Conservation (phyloP, 2,888 invertebrate genomes). For the Ischnus inquisitorius region DNA sequence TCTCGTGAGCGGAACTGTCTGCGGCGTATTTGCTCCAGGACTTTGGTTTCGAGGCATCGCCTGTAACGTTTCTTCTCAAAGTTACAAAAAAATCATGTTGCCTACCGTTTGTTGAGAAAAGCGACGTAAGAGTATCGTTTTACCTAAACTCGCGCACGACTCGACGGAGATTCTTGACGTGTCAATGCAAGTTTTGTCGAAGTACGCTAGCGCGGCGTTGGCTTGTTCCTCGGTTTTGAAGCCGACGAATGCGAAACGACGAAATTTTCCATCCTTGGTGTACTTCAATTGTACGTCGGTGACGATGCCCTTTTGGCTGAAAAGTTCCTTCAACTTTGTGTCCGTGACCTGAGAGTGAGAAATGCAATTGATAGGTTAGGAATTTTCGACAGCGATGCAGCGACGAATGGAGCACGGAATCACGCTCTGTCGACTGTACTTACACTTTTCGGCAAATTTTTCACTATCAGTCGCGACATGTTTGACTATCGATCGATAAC, state of each 20-base stretch:
- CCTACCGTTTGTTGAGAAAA: too few relatives aligned
- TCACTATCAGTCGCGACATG: slow-evolving; percentile 96
- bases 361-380: slow-evolving; percentile 45
- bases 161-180: slow-evolving; percentile 94
- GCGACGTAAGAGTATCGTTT: too few relatives aligned
- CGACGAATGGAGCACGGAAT: neutral
- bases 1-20: slow-evolving; percentile 90
- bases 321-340: slow-evolving; percentile 91
- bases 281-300: slow-evolving; percentile 98
- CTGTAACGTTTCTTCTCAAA: slow-evolving; percentile 75
- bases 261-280: slow-evolving; percentile 95
- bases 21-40: slow-evolving; percentile 97
- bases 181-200: slow-evolving; percentile 94
- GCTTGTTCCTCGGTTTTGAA: slow-evolving; percentile 94
- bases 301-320: slow-evolving; percentile 93
- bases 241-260: slow-evolving; percentile 97
- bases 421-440: slow-evolving; percentile 79
- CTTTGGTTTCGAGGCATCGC: slow-evolving; percentile 91
- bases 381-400: slow-evolving; percentile 8
- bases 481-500: slow-evolving; percentile 58
- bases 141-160: slow-evolving; percentile 90
- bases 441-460: slow-evolving; percentile 96
- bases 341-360: slow-evolving; percentile 90
- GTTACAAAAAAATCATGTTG: too few relatives aligned
- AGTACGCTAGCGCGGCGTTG: slow-evolving; percentile 90